Evolutionary conservation across 2,113 vertebrate genomes (phyloP).

Genomic region (Cercocebus atys): DNA sequence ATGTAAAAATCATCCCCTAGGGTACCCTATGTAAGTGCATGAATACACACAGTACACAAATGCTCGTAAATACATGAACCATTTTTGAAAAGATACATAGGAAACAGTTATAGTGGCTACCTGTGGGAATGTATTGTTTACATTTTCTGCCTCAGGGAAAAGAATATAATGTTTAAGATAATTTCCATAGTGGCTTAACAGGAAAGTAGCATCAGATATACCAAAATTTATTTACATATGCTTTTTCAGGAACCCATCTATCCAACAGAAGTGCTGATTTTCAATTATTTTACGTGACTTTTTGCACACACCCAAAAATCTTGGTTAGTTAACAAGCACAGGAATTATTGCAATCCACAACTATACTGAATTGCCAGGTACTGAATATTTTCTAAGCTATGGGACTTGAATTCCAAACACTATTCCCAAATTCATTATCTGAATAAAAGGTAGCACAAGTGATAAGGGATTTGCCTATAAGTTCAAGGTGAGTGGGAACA

Average conservation of each 20-base stretch:
- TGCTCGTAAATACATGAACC: neutral
- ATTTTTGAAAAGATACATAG: constrained; percentile 8
- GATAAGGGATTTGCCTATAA: neutral
- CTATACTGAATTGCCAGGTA: neutral
- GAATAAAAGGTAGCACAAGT: neutral
- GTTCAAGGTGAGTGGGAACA: neutral
- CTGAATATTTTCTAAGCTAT: neutral
- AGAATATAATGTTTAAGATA: constrained; percentile 38
- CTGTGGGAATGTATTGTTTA: neutral
- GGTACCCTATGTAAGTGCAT: neutral
- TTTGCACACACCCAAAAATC: neutral
- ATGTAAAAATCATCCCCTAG: neutral
- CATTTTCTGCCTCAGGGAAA: constrained; percentile 16
- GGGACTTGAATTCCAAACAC: neutral
- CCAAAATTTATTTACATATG: neutral
- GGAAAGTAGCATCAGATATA: neutral
- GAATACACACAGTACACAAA: neutral
- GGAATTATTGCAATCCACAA: neutral
- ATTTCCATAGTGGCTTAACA: neutral
- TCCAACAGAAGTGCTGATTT: neutral
- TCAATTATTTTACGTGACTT: neutral
- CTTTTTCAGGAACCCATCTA: neutral
- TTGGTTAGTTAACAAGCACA: neutral
- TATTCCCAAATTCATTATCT: neutral
- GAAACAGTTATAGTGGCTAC: neutral